Conservation (phyloP, 2,113 vertebrate species). For the Pseudorectes ferrugineus region DNA sequence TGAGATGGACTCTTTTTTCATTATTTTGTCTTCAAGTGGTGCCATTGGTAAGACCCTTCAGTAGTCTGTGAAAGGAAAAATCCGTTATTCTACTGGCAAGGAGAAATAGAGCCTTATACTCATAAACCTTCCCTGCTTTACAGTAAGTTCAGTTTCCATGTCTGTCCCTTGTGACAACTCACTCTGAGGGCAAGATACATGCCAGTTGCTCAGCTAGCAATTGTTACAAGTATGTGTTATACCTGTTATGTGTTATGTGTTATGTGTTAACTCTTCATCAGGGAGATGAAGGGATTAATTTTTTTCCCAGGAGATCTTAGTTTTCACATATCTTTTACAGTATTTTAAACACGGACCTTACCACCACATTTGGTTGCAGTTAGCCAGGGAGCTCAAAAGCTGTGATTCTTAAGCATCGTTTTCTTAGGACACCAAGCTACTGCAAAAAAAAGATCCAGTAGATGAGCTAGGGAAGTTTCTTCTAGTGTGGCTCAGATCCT, state of each 20-base stretch:
- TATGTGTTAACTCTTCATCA: background rate
- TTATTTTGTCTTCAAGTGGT: background rate
- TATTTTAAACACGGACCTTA: background rate
- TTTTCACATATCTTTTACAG: background rate
- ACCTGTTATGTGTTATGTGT: too few species aligned
- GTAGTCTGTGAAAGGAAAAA: background rate
- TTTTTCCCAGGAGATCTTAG: background rate
- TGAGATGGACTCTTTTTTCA: background rate
- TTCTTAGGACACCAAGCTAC: background rate
- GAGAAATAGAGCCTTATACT: background rate
- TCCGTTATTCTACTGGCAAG: background rate
- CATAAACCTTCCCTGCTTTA: background rate
- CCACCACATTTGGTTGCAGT: background rate
- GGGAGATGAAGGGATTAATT: background rate
- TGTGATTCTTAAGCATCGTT: rapidly evolving
- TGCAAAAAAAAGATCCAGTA: background rate
- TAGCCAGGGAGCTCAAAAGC: background rate
- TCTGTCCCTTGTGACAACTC: background rate
- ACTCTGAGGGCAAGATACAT: background rate
- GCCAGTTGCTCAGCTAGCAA: background rate
- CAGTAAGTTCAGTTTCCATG: background rate
- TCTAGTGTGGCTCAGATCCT: background rate
- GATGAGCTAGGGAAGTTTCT: background rate
- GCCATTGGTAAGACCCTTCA: background rate
- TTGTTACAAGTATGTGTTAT: background rate